Conservation (phyloP, 1,140 invertebrate species). For the Ooceraea biroi region DNA sequence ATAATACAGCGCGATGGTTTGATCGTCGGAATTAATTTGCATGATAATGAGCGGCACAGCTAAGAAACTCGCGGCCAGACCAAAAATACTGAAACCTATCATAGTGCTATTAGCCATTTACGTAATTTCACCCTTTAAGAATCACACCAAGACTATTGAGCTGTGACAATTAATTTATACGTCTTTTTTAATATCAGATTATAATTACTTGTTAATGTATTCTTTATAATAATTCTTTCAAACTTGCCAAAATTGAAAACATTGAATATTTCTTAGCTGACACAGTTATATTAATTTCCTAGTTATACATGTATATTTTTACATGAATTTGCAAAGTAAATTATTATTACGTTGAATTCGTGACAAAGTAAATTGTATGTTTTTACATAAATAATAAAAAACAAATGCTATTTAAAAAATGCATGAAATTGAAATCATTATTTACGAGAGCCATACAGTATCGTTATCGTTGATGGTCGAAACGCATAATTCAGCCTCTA, state of each 20-base stretch:
- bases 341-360: constrained; percentile 36
- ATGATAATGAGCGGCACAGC: constrained; percentile 63
- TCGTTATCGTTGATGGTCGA: not conserved
- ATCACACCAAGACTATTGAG: not conserved
- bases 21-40: constrained; percentile 69
- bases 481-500: not conserved
- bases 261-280: constrained; percentile 4
- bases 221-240: not conserved
- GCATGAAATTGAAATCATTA: constrained; percentile 36
- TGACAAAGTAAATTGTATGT: constrained; percentile 18
- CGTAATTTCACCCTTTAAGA: constrained; percentile 54
- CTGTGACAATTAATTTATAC: not conserved
- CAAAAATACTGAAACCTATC: constrained; percentile 61
- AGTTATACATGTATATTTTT: constrained; percentile 15
- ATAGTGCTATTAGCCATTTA: constrained; percentile 58
- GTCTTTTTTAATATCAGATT: not conserved
- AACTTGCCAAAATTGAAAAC: not conserved
- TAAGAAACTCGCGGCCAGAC: constrained; percentile 41
- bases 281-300: constrained; percentile 25
- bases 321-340: not conserved
- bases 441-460: constrained; percentile 41
- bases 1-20: constrained; percentile 45
- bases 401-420: constrained; percentile 36
- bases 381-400: constrained; percentile 11
- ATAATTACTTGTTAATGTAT: not conserved